These are phyloP conservation scores for Copsychus sechellarum DNA, from an alignment of 2,113 vertebrate species.

Conservation along the genomic window DNA sequence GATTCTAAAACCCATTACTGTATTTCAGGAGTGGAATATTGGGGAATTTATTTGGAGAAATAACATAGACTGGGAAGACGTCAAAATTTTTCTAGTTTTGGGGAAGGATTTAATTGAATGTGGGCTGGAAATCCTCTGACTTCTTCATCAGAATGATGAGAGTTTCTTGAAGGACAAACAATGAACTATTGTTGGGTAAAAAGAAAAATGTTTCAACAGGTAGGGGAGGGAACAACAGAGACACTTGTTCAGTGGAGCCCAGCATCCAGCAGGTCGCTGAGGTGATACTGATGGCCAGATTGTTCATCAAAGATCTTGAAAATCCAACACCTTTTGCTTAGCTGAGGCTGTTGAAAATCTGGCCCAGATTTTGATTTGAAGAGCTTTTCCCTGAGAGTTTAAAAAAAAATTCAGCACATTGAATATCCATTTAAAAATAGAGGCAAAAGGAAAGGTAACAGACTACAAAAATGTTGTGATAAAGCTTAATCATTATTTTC, in stretches of 20 bases:
- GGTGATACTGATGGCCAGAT: not conserved
- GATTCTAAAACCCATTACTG: not conserved
- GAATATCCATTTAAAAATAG: not conserved
- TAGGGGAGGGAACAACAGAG: not conserved
- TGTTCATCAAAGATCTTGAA: not conserved
- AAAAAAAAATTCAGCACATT: not conserved
- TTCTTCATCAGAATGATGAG: not conserved
- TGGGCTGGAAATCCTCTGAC: not conserved
- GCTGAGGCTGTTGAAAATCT: not conserved
- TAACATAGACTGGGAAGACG: not conserved
- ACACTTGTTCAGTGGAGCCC: not conserved
- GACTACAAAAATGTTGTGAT: constrained; percentile 2
- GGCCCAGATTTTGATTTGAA: constrained; percentile 8
- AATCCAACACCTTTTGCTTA: not conserved
- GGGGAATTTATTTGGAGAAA: not conserved
- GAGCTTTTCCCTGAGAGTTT: not conserved
- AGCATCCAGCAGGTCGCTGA: not conserved
- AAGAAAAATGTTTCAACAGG: not conserved
- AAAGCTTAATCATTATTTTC: constrained; percentile 39
- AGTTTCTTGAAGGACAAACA: not conserved
- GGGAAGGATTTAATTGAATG: not conserved
- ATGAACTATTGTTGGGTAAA: not conserved
- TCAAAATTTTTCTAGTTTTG: not conserved
- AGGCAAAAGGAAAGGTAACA: constrained; percentile 32
- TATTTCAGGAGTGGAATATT: not conserved